Conservation (phyloP, 2,797 vertebrate genomes). For the Cyprinella venusta region DNA sequence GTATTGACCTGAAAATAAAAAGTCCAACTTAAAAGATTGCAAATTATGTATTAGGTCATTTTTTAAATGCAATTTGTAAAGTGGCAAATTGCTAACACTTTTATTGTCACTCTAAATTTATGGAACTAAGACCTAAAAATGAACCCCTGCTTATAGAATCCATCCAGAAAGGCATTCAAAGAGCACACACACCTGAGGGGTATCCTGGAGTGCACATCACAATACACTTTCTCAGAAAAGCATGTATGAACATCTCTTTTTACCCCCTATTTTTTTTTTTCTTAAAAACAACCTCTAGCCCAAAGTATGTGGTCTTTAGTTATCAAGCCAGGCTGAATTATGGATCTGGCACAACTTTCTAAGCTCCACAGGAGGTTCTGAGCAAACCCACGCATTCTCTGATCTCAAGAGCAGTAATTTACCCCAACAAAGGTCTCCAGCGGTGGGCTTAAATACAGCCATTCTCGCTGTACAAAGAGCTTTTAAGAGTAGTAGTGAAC, state of each 20-base stretch:
- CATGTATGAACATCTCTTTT: not conserved
- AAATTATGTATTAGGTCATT: not conserved
- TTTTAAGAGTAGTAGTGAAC: slow-evolving; percentile 6
- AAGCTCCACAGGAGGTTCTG: not conserved
- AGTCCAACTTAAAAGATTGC: not conserved
- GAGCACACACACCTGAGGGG: not conserved
- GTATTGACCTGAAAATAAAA: too few species aligned
- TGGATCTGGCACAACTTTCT: not conserved
- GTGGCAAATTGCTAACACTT: not conserved
- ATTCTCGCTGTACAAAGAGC: slow-evolving; percentile 26
- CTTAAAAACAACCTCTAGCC: not conserved
- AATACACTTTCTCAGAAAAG: slow-evolving; percentile 1
- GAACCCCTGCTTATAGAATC: not conserved
- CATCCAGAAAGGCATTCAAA: not conserved
- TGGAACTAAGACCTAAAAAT: not conserved
- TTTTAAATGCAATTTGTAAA: not conserved
- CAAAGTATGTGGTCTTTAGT: slow-evolving; percentile 16
- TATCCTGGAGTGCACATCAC: not conserved
- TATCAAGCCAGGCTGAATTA: not conserved
- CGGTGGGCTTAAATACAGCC: slow-evolving; percentile 21
- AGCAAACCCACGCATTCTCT: slow-evolving; percentile 20
- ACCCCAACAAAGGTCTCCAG: slow-evolving; percentile 33
- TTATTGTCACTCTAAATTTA: not conserved
- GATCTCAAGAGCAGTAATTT: slow-evolving; percentile 30
- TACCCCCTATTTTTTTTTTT: too few species aligned